Evolutionary conservation across 2,113 vertebrate species (phyloP).

Genomic region (Apus apus): DNA sequence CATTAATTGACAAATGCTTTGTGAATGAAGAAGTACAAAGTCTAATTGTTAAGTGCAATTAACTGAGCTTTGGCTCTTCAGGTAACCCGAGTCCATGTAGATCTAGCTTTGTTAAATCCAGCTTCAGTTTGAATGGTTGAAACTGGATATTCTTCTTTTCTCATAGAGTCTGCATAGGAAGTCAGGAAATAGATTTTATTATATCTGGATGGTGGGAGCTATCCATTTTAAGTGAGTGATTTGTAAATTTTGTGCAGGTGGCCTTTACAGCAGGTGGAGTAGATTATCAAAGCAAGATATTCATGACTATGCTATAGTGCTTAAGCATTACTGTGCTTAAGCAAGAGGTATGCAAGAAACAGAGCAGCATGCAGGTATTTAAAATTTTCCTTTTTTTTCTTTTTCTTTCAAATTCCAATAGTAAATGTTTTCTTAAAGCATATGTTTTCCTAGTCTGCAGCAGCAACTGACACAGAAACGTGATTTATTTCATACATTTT

Average conservation of each 20-base stretch:
- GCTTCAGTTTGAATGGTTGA: neutral
- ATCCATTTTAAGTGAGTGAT: neutral
- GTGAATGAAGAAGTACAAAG: neutral
- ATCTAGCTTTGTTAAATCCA: neutral
- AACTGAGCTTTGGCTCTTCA: neutral
- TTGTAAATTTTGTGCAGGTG: neutral
- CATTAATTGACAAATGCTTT: neutral
- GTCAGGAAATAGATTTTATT: neutral
- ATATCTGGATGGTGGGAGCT: neutral
- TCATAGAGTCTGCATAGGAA: neutral
- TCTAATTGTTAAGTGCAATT: neutral
- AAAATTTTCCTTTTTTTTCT: neutral
- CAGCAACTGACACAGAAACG: neutral
- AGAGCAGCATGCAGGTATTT: neutral
- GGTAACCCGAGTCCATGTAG: neutral
- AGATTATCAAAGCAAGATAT: neutral
- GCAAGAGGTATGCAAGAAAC: neutral
- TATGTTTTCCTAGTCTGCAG: neutral
- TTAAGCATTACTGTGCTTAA: neutral
- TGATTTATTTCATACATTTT: neutral
- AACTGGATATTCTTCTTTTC: neutral
- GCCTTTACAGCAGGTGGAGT: neutral
- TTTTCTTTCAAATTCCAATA: neutral
- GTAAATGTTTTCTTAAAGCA: neutral
- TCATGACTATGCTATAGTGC: neutral